A percentile compares a stretch with the other conserved stretches of the same genome.
Evolutionary conservation across 1,140 invertebrate genomes (phyloP).

Genomic region (Leptinotarsa lineolata): DNA sequence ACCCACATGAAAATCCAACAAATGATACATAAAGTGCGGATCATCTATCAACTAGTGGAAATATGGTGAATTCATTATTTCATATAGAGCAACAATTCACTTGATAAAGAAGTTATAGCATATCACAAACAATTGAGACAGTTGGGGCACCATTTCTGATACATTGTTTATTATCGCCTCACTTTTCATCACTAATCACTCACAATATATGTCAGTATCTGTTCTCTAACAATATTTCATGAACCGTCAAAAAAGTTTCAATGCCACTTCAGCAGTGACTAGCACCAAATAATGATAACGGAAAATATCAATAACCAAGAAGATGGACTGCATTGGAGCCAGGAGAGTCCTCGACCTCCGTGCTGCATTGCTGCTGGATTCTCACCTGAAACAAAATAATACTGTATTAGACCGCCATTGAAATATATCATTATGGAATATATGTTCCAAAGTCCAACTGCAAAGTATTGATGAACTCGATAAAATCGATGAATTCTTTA

Average conservation of each 20-base stretch:
- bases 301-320: slow-evolving; percentile 50
- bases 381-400: slow-evolving; percentile 57
- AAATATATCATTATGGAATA: too few species aligned
- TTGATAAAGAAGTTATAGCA: too few species aligned
- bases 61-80: too few species aligned
- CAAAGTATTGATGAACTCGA: too few species aligned
- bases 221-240: neutral
- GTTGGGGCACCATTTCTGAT: too few species aligned
- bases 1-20: too few species aligned
- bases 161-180: neutral
- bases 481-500: too few species aligned
- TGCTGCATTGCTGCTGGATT: slow-evolving; percentile 67
- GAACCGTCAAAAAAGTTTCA: neutral
- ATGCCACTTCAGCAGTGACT: slow-evolving; percentile 24
- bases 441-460: too few species aligned
- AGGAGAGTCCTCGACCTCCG: slow-evolving; percentile 61
- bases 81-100: too few species aligned
- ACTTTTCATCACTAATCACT: neutral
- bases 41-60: too few species aligned
- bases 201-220: neutral
- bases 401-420: neutral
- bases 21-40: too few species aligned
- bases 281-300: slow-evolving; percentile 41
- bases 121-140: too few species aligned
- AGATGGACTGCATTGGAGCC: slow-evolving; percentile 55